Percentiles rank a stretch among this genome's conserved stretches.
These are phyloP conservation scores for Pachycephus smyrnensis DNA, from an alignment of 2,888 invertebrate genomes.

Conservation along the genomic window DNA sequence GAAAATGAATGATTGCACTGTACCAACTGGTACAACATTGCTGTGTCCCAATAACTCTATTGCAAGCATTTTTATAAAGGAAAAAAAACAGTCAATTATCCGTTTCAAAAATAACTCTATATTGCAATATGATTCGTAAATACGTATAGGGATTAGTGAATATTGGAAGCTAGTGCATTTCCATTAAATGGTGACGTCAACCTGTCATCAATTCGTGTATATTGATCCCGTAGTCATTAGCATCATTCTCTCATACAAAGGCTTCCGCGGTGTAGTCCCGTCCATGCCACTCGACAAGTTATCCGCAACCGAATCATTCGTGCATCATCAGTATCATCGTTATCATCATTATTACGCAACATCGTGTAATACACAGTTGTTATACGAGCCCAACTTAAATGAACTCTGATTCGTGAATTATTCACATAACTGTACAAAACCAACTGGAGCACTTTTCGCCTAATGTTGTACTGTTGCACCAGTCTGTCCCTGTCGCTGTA, in stretches of 20 bases:
- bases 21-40: background rate
- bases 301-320: background rate
- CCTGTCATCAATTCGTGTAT: background rate
- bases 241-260: background rate
- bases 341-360: background rate
- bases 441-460: conserved; percentile 52
- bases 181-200: background rate
- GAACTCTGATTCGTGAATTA: conserved; percentile 33
- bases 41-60: background rate
- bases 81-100: background rate
- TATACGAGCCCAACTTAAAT: conserved; percentile 25
- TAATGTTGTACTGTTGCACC: conserved; percentile 50
- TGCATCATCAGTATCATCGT: background rate
- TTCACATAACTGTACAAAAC: conserved; percentile 29
- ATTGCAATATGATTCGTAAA: background rate
- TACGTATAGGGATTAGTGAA: background rate
- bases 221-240: background rate
- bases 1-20: background rate
- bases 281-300: background rate
- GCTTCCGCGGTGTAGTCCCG: background rate
- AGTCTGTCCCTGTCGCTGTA: conserved; percentile 29
- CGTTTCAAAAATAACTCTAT: background rate
- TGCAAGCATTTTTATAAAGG: background rate
- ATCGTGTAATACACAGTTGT: background rate
- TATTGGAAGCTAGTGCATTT: background rate